Evolutionary conservation across 2,797 vertebrate genomes (phyloP).

Genomic region (Acestrorhynchus altus): DNA sequence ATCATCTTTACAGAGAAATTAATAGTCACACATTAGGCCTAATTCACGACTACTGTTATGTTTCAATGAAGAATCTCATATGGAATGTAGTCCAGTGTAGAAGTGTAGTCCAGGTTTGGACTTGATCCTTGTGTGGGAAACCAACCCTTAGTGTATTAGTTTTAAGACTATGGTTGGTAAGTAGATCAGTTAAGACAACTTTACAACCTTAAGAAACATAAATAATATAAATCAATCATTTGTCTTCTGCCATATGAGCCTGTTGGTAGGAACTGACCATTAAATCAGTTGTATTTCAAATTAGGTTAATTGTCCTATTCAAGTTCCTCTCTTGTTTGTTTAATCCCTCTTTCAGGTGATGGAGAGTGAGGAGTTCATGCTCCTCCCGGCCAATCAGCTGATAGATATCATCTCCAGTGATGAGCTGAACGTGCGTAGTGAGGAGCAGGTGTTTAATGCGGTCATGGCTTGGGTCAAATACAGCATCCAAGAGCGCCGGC

Average conservation of each 20-base stretch:
- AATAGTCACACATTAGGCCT: too few species aligned
- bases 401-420: conserved; percentile 99
- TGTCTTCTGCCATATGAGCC: not conserved
- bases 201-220: too few species aligned
- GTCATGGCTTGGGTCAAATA: conserved; percentile 99
- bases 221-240: too few species aligned
- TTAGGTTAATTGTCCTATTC: not conserved
- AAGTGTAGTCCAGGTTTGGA: too few species aligned
- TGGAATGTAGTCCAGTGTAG: too few species aligned
- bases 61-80: too few species aligned
- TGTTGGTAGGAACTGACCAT: not conserved
- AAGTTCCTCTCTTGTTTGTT: not conserved
- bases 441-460: conserved; percentile 97
- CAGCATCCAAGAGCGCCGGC: conserved; percentile 96
- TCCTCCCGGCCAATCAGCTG: conserved; percentile 96
- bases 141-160: too few species aligned
- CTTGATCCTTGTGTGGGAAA: too few species aligned
- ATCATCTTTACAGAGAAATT: too few species aligned
- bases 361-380: conserved; percentile 99
- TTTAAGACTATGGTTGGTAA: too few species aligned
- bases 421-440: conserved; percentile 96
- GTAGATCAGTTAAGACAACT: too few species aligned
- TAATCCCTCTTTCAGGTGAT: conserved; percentile 82
- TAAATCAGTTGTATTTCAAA: not conserved
- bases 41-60: too few species aligned